These are phyloP conservation scores for Apteryx mantelli DNA, from an alignment of 2,113 vertebrate genomes.

Conservation along the genomic window DNA sequence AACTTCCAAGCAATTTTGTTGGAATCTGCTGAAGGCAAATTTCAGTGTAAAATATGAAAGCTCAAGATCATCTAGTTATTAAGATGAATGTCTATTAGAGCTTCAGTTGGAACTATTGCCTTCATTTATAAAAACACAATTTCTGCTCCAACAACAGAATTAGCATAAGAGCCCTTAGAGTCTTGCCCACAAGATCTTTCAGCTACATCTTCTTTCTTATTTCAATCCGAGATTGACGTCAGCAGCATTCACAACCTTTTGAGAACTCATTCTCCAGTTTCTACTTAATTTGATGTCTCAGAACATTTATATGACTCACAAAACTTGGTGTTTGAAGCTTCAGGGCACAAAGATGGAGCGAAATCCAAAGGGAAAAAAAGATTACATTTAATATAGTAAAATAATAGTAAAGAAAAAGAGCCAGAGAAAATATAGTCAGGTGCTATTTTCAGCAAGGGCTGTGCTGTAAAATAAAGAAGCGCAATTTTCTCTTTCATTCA, in stretches of 20 bases:
- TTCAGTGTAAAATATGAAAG: constrained; percentile 23
- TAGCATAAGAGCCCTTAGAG: constrained; percentile 59
- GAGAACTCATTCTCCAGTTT: constrained; percentile 67
- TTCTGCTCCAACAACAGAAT: constrained; percentile 54
- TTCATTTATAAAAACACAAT: constrained; percentile 70
- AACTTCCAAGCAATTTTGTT: background rate
- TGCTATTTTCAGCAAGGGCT: constrained; percentile 44
- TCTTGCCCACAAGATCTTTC: constrained; percentile 32
- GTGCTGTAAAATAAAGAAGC: background rate
- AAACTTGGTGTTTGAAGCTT: constrained; percentile 49
- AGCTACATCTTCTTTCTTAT: constrained; percentile 62
- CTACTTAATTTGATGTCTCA: constrained; percentile 72
- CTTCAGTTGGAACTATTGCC: constrained; percentile 40
- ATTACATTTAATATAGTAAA: constrained; percentile 59
- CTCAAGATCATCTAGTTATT: constrained; percentile 49
- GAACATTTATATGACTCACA: constrained; percentile 74
- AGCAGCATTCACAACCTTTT: constrained; percentile 69
- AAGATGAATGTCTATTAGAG: constrained; percentile 54
- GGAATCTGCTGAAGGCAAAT: constrained; percentile 47
- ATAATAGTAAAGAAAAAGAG: constrained; percentile 51
- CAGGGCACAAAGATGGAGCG: constrained; percentile 30
- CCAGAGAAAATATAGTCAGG: constrained; percentile 39
- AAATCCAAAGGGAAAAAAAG: constrained; percentile 32
- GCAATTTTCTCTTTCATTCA: background rate
- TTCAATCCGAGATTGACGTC: constrained; percentile 71